Conservation (phyloP, 2,888 invertebrate species). For the Laothoe populi region DNA sequence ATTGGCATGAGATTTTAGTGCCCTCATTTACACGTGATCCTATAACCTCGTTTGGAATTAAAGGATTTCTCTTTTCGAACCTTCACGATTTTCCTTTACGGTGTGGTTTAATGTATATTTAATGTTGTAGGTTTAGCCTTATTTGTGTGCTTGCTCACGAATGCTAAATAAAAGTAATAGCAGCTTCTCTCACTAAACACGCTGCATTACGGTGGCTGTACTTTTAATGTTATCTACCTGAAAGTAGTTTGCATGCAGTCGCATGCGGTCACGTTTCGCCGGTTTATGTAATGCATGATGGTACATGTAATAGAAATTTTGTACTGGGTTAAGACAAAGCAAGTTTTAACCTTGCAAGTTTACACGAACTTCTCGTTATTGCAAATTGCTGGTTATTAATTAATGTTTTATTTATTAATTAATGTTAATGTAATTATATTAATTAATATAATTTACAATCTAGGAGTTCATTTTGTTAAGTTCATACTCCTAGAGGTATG, state of each 20-base stretch:
- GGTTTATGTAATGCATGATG: conserved; percentile 18
- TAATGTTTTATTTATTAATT: neutral
- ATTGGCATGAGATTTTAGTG: conserved; percentile 8
- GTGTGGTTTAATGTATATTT: neutral
- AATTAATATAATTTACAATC: too few species aligned
- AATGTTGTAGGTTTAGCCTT: too few species aligned
- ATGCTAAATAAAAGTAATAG: conserved; percentile 16
- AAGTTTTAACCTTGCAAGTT: conserved; percentile 5
- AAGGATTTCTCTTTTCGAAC: conserved; percentile 15
- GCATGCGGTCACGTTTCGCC: conserved; percentile 18
- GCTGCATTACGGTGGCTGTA: neutral
- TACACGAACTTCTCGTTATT: conserved; percentile 1
- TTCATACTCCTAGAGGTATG: too few species aligned
- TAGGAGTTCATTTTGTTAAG: too few species aligned
- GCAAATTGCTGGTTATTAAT: too few species aligned
- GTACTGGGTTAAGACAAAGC: neutral
- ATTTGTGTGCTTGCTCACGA: conserved; percentile 11
- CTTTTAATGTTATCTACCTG: conserved; percentile 6
- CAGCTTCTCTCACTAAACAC: neutral
- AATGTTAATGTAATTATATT: neutral
- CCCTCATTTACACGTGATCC: conserved; percentile 16
- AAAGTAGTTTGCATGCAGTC: conserved; percentile 10
- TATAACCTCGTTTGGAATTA: conserved; percentile 7
- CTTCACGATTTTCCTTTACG: conserved; percentile 7
- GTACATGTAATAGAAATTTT: conserved; percentile 6